Base-by-base conservation (phyloP, 1,140 invertebrate species). In the Pseudomyrmex gracilis region DNA sequence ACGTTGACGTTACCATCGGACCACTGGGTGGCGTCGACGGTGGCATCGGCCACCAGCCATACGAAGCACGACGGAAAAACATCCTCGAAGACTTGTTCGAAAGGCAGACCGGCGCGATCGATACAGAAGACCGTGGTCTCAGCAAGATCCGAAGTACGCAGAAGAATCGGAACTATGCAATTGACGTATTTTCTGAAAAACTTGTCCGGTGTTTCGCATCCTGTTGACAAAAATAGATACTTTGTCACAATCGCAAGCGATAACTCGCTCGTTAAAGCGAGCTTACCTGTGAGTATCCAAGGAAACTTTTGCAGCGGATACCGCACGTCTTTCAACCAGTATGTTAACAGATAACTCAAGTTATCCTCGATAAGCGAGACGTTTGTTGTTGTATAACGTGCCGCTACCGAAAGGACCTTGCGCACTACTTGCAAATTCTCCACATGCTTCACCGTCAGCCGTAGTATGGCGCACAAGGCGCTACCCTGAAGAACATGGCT, bases 111-210 rank as follows among this genome's bases (percentile, higher is more conserved):
- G n/a, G 94, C 17, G 66, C 83, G 66, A 15, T 90, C 15, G 0
- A 10, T 1, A 17, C 92, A 93, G 0, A 95, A 64, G 1, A 80
- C 58, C 5, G 87, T 47, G 2, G 92, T 84, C n/a, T 89, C 22
- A 8, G 87, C 83, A 20, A 90, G 80, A 15, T 93, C 78, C 9
- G 88, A 89, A 57, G 90, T 87, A 34, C 93, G 86, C 15, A 95
- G 87, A 63, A 93, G 60, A 45, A 93, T 82, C 2, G 93, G 91
- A 7, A 92, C 87, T 22, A 95, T 91, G n/a, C 85, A 77, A 47
- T 93, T 82, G 66, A 93, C 83, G 67, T 95, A 90, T n/a, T 83
- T 90, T 4, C 85, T 58, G 61, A 93, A 95, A 85, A 95, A 95
- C 13, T 93, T 86, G 5, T 74, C 58, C 83, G 92, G 88, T 10